A percentile compares a stretch with the other conserved stretches of the same genome.
These are phyloP conservation scores for Pseudopipra pipra DNA, from an alignment of 2,113 vertebrate species.

Conservation along the genomic window DNA sequence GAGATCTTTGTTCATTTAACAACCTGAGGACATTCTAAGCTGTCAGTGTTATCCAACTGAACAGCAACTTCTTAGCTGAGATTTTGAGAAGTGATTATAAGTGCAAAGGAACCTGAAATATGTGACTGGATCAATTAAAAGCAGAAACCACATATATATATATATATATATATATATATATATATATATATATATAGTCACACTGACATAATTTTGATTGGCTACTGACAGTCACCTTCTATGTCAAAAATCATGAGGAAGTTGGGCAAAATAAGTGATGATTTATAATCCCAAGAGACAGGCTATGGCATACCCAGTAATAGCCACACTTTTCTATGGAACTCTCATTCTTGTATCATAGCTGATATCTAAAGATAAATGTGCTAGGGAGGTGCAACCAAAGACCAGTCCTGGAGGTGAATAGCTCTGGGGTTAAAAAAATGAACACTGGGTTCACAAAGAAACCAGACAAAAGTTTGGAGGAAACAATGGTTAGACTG, in stretches of 20 bases:
- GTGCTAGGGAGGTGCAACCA: neutral
- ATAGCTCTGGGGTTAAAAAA: neutral
- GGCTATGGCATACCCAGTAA: neutral
- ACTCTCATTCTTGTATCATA: neutral
- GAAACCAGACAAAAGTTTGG: neutral
- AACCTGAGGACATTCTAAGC: neutral
- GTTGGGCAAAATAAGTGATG: neutral
- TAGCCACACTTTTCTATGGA: neutral
- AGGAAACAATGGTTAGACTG: neutral
- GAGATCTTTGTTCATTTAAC: neutral
- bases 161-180: neutral
- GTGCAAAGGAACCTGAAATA: neutral
- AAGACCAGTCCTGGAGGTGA: neutral
- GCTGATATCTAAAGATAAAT: neutral
- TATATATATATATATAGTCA: neutral
- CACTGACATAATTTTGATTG: neutral
- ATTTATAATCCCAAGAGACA: neutral
- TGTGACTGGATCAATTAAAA: neutral
- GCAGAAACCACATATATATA: neutral
- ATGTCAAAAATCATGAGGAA: neutral
- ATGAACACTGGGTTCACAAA: neutral
- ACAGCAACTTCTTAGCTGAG: neutral
- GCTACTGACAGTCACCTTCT: neutral
- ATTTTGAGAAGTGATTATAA: neutral
- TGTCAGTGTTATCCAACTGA: neutral